These are phyloP conservation scores for Tortricodes alternella DNA, from an alignment of 2,888 invertebrate genomes.

Conservation along the genomic window DNA sequence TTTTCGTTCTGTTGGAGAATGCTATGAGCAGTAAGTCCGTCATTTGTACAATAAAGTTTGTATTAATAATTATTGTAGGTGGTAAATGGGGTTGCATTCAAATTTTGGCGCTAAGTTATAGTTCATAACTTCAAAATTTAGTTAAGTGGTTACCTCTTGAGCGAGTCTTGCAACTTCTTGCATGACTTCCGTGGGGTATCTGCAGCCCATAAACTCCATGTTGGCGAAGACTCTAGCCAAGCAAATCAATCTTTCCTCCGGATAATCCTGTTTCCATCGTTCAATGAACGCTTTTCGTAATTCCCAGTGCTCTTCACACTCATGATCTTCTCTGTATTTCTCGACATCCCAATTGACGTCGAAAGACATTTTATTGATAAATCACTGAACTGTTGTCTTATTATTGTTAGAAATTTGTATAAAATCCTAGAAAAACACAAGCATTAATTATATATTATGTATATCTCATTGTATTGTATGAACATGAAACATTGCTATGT, in stretches of 20 bases:
- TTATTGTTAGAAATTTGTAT: slow-evolving; percentile 12
- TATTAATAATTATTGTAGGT: no score
- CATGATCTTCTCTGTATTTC: slow-evolving; percentile 88
- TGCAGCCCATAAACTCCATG: slow-evolving; percentile 84
- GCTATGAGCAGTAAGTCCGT: no score
- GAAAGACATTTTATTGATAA: slow-evolving; percentile 47
- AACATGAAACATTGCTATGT: background rate
- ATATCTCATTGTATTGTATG: background rate
- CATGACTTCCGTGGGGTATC: slow-evolving; percentile 84
- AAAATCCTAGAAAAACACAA: no score
- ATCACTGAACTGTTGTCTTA: slow-evolving; percentile 1
- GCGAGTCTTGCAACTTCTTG: slow-evolving; percentile 75
- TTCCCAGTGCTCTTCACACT: slow-evolving; percentile 95
- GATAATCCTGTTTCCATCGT: slow-evolving; percentile 86
- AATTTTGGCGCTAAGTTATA: background rate
- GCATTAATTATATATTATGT: slow-evolving; percentile 1
- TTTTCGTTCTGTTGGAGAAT: no score
- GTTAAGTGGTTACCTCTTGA: slow-evolving; percentile 68
- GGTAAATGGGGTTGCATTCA: no score
- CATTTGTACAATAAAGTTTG: no score
- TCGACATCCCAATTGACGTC: slow-evolving; percentile 87
- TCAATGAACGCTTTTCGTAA: slow-evolving; percentile 90
- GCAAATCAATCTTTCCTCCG: slow-evolving; percentile 83
- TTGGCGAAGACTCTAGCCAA: slow-evolving; percentile 85
- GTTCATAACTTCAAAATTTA: background rate